Evolutionary conservation across 2,797 vertebrate species (phyloP).

Genomic region (Sebastes minor): DNA sequence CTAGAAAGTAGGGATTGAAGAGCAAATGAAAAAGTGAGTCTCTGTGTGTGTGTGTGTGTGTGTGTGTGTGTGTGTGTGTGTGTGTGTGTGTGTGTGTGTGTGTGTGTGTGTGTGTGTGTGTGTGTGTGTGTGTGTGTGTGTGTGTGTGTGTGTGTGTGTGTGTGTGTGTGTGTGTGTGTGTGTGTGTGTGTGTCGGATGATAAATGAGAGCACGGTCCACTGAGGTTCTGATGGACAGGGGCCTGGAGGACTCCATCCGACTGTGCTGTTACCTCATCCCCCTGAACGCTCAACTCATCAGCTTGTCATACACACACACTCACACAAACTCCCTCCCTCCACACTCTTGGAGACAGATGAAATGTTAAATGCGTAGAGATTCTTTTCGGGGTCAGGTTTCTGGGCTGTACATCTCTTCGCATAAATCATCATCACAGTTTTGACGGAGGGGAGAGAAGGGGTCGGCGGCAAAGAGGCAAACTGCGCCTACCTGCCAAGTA

Average conservation of each 20-base stretch:
- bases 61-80: conserved; percentile 29
- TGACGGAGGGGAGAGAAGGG: conserved; percentile 60
- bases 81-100: conserved; percentile 22
- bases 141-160: neutral
- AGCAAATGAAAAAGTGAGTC: neutral
- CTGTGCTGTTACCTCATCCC: conserved; percentile 77
- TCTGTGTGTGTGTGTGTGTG: neutral
- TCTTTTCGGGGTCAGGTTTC: conserved; percentile 78
- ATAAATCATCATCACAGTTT: conserved; percentile 81
- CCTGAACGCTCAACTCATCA: conserved; percentile 69
- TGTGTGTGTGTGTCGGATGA: conserved; percentile 60
- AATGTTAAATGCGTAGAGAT: conserved; percentile 76
- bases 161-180: neutral
- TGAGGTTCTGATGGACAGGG: conserved; percentile 74
- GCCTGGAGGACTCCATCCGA: conserved; percentile 66
- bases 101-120: conserved; percentile 12
- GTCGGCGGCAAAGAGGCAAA: conserved; percentile 61
- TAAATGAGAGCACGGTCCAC: conserved; percentile 70
- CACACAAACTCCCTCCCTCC: conserved; percentile 41
- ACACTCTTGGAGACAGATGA: conserved; percentile 67
- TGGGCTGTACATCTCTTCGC: conserved; percentile 73
- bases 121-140: neutral
- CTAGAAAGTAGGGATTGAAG: conserved; percentile 9
- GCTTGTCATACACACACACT: conserved; percentile 49
- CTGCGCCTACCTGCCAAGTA: conserved; percentile 67